Evolutionary conservation across 2,113 vertebrate genomes (phyloP).

Genomic region (Semicossyphus pulcher): DNA sequence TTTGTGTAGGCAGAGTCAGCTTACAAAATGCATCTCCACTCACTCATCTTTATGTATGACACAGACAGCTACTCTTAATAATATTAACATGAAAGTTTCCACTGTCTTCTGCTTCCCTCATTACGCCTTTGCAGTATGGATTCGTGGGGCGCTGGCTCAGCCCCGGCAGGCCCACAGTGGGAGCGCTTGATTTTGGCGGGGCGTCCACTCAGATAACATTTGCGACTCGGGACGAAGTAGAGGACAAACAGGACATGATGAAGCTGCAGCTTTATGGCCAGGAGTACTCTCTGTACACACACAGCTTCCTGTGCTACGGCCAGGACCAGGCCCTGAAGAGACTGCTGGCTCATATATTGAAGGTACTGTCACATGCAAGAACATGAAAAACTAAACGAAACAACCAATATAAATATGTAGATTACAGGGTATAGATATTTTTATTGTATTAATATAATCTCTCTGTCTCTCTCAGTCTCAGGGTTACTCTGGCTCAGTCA

Average conservation of each 20-base stretch:
- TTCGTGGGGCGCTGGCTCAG: constrained; percentile 91
- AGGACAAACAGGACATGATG: constrained; percentile 78
- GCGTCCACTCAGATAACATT: constrained; percentile 98
- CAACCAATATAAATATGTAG: too few species aligned
- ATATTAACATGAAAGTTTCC: background rate
- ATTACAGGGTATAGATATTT: too few species aligned
- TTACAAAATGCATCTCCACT: background rate
- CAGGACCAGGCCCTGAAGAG: constrained; percentile 88
- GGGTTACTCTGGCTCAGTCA: constrained; percentile 43
- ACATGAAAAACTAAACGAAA: background rate
- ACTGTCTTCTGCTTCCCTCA: background rate
- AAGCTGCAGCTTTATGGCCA: constrained; percentile 88
- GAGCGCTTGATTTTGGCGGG: constrained; percentile 94
- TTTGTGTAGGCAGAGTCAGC: background rate
- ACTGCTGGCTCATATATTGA: constrained; percentile 85
- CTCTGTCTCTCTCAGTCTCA: constrained; percentile 68
- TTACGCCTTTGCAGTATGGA: constrained; percentile 81
- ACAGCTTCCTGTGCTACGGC: constrained; percentile 96
- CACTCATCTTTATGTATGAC: background rate
- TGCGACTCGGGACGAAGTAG: constrained; percentile 77
- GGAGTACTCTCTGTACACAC: constrained; percentile 90
- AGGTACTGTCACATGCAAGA: constrained; percentile 73
- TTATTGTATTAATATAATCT: too few species aligned
- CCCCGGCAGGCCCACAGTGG: constrained; percentile 86
- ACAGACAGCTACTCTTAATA: background rate